These are phyloP conservation scores for Rhinolophus ferrumequinum DNA, from an alignment of 2,113 vertebrate species.

Conservation along the genomic window DNA sequence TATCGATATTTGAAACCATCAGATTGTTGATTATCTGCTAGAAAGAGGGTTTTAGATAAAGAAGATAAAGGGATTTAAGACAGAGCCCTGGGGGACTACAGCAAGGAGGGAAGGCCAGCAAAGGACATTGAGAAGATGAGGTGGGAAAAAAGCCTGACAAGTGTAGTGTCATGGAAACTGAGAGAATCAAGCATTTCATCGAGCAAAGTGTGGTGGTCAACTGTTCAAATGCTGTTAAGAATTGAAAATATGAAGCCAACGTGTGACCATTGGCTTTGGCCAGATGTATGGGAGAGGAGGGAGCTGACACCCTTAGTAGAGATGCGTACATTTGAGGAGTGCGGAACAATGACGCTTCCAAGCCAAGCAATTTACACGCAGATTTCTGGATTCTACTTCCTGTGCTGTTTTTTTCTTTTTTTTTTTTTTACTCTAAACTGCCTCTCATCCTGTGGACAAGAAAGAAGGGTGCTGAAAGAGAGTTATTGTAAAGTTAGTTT, in stretches of 20 bases:
- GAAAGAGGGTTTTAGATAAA: neutral
- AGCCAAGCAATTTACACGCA: neutral
- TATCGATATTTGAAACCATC: neutral
- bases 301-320: neutral
- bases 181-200: neutral
- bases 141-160: neutral
- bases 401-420: neutral
- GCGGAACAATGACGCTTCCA: neutral
- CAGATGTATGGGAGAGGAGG: neutral
- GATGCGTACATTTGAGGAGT: neutral
- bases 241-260: neutral
- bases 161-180: neutral
- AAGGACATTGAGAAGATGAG: neutral
- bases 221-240: neutral
- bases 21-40: neutral
- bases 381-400: neutral
- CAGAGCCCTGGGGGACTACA: neutral
- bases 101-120: neutral
- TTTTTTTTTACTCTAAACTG: neutral
- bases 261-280: neutral
- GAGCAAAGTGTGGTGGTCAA: neutral
- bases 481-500: neutral
- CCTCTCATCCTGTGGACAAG: neutral
- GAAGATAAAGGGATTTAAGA: neutral
- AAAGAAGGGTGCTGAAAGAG: neutral